Evolutionary conservation across 2,113 vertebrate genomes (phyloP).

Genomic region (Gobio gobio): DNA sequence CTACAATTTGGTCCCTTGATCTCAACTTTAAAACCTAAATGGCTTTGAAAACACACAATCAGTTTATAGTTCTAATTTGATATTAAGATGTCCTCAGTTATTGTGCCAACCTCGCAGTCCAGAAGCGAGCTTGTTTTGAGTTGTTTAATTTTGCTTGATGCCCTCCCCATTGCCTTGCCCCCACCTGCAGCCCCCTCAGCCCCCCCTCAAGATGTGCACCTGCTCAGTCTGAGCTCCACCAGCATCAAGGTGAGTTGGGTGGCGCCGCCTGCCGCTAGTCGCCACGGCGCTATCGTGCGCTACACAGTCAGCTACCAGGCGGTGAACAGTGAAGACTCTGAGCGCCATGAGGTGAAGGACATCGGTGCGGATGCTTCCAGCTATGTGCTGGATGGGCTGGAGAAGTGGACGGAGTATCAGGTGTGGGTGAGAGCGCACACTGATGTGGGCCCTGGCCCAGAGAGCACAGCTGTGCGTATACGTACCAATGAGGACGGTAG

Average conservation of each 20-base stretch:
- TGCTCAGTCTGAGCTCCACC: conserved; percentile 93
- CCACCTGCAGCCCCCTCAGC: conserved; percentile 89
- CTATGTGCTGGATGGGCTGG: conserved; percentile 91
- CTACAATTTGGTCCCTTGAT: not conserved
- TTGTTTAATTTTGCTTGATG: conserved; percentile 79
- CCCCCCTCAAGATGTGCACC: conserved; percentile 93
- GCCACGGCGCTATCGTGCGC: conserved; percentile 93
- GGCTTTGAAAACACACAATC: not conserved
- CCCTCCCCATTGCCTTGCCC: conserved; percentile 67
- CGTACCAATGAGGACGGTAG: conserved; percentile 98
- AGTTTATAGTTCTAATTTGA: conserved; percentile 38
- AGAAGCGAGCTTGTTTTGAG: conserved; percentile 61
- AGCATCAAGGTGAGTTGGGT: conserved; percentile 99
- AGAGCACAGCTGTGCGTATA: conserved; percentile 88
- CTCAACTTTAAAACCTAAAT: not conserved
- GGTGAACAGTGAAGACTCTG: conserved; percentile 88
- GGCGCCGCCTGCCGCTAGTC: conserved; percentile 92
- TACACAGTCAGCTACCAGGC: conserved; percentile 95
- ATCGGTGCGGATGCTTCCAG: conserved; percentile 88
- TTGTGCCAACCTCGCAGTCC: conserved; percentile 69
- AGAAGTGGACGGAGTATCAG: conserved; percentile 99
- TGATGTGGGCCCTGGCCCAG: conserved; percentile 94
- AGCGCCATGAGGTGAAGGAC: conserved; percentile 87
- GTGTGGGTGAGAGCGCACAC: conserved; percentile 99
- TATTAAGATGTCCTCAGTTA: not conserved